Conservation (phyloP, 2,888 invertebrate genomes). For the Polyommatus icarus region DNA sequence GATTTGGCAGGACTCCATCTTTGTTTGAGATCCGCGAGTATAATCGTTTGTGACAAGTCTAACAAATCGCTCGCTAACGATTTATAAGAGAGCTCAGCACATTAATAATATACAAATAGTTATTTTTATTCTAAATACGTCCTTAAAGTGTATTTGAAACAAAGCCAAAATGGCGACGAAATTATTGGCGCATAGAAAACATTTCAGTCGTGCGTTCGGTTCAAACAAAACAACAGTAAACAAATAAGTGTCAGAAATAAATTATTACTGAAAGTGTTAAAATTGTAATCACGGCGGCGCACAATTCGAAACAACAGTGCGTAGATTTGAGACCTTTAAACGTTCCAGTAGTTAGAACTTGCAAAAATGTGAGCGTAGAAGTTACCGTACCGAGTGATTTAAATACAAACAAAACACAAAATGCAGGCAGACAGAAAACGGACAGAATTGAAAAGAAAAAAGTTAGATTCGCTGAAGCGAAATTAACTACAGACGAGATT, state of each 20-base stretch:
- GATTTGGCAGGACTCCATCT: conserved; percentile 20
- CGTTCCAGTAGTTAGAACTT: conserved; percentile 35
- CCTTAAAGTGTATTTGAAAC: conserved; percentile 59
- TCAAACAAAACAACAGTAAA: conserved; percentile 41
- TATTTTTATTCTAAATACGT: conserved; percentile 47
- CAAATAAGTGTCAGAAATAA: conserved; percentile 24
- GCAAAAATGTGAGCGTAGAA: conserved; percentile 26
- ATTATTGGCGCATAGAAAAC: conserved; percentile 53
- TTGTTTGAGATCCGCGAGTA: not conserved
- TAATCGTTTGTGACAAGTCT: not conserved
- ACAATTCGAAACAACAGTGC: conserved; percentile 45
- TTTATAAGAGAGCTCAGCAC: not conserved
- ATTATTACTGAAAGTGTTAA: conserved; percentile 33
- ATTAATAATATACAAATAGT: conserved; percentile 15
- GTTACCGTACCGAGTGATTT: conserved; percentile 25
- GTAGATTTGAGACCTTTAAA: conserved; percentile 49
- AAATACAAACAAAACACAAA: conserved; percentile 60
- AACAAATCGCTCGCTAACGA: not conserved
- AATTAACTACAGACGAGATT: conserved; percentile 49
- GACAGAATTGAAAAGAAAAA: conserved; percentile 58
- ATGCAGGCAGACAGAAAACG: conserved; percentile 57
- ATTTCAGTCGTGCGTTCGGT: conserved; percentile 53
- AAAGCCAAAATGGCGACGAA: conserved; percentile 61
- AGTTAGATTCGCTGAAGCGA: conserved; percentile 64
- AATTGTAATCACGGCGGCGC: conserved; percentile 58